phyloP scores from a whole-genome alignment of 2,888 invertebrate species.

The Drosophila macrothrix region DNA sequence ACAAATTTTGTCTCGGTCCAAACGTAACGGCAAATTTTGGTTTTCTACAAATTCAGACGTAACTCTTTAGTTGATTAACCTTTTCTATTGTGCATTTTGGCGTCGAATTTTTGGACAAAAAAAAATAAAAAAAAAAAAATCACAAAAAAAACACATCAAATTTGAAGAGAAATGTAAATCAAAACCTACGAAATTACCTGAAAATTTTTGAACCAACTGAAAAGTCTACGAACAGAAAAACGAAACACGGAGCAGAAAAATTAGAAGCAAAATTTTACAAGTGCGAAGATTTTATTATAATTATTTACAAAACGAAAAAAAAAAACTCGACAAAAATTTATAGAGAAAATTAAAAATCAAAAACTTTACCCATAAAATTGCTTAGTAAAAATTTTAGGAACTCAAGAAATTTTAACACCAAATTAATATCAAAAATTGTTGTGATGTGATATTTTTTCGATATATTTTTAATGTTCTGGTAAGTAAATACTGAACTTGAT shows the following conservation, averaged over 20 bases:
- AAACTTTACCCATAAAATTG: conserved; percentile 26
- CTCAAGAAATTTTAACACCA: conserved; percentile 49
- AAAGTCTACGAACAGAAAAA: conserved; percentile 57
- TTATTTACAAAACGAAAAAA: conserved; percentile 65
- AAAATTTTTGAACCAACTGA: conserved; percentile 73
- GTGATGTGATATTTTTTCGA: conserved; percentile 82
- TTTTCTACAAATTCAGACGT: conserved; percentile 82
- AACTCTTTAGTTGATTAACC: conserved; percentile 68
- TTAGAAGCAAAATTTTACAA: conserved; percentile 72
- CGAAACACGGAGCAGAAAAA: conserved; percentile 40
- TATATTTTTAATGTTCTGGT: conserved; percentile 75
- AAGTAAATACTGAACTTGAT: conserved; percentile 46
- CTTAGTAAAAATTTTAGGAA: conserved; percentile 60
- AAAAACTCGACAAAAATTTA: conserved; percentile 33
- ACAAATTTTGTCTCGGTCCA: conserved; percentile 68
- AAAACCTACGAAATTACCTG: conserved; percentile 84
- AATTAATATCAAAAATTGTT: conserved; percentile 71
- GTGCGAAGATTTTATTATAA: conserved; percentile 71
- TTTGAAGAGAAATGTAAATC: conserved; percentile 58
- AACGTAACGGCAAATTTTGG: conserved; percentile 58
- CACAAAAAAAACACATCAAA: conserved; percentile 40
- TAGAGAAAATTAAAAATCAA: conserved; percentile 33
- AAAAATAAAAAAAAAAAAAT: conserved; percentile 17
- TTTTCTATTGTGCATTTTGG: conserved; percentile 71
- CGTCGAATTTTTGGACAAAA: conserved; percentile 56